Percentiles rank a stretch among this genome's conserved stretches.
Evolutionary conservation across 2,888 invertebrate species (phyloP).

Genomic region (Xylophagus ater): DNA sequence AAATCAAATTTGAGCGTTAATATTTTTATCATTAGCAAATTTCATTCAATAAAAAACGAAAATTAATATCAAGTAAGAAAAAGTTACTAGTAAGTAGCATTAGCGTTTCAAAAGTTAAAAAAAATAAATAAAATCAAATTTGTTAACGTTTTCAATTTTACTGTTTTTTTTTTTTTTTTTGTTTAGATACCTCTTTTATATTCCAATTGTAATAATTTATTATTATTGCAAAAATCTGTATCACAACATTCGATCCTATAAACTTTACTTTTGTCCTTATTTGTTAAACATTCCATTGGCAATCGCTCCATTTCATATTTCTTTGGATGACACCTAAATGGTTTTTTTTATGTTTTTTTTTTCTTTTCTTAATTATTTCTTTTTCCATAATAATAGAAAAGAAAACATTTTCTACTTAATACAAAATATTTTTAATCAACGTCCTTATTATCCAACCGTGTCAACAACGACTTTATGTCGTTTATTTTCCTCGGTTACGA

Average conservation of each 20-base stretch:
- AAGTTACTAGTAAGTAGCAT: neutral
- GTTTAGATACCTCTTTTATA: conserved; percentile 32
- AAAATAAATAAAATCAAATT: too few species aligned
- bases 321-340: conserved; percentile 35
- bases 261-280: conserved; percentile 33
- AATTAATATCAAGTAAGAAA: conserved; percentile 2
- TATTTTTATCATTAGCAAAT: too few species aligned
- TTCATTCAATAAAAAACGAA: too few species aligned
- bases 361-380: neutral
- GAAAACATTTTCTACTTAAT: conserved; percentile 2
- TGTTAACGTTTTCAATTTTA: too few species aligned
- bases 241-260: conserved; percentile 39
- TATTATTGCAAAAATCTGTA: conserved; percentile 40
- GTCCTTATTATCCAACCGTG: too few species aligned
- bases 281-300: conserved; percentile 39
- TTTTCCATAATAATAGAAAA: neutral
- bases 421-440: too few species aligned
- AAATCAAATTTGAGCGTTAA: too few species aligned
- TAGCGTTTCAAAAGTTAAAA: too few species aligned
- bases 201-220: conserved; percentile 35
- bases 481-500: too few species aligned
- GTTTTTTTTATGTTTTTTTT: conserved; percentile 6
- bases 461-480: too few species aligned
- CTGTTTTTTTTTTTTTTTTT: conserved; percentile 7
- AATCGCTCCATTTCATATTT: conserved; percentile 37